Conservation (phyloP, 2,888 invertebrate genomes). For the Hemicrepidius hirtus region DNA sequence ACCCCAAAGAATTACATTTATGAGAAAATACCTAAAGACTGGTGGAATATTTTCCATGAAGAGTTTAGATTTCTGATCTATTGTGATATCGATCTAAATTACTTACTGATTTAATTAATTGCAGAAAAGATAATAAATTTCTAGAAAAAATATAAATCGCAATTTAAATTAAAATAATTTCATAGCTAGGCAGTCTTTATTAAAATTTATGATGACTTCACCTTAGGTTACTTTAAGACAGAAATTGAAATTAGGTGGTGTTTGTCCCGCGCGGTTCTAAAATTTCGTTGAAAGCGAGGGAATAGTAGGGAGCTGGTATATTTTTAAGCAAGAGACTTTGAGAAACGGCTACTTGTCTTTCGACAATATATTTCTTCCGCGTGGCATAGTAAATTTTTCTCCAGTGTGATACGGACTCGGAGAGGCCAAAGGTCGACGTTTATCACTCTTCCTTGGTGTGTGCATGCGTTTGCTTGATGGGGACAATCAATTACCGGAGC, state of each 20-base stretch:
- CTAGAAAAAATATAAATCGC: too few species aligned
- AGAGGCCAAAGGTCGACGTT: slow-evolving; percentile 54
- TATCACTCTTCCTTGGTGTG: slow-evolving; percentile 52
- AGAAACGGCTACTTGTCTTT: slow-evolving; percentile 38
- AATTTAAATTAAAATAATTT: too few species aligned
- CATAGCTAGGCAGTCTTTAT: too few species aligned
- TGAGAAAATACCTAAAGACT: too few species aligned
- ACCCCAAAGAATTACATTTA: too few species aligned
- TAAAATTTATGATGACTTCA: background rate
- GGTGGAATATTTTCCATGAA: too few species aligned
- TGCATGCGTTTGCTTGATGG: slow-evolving; percentile 57
- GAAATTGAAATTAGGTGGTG: slow-evolving; percentile 15
- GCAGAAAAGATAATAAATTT: too few species aligned
- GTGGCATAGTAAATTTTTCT: slow-evolving; percentile 37
- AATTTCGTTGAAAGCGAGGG: slow-evolving; percentile 16
- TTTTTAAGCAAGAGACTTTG: slow-evolving; percentile 33
- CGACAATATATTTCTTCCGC: slow-evolving; percentile 33
- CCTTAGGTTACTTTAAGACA: background rate
- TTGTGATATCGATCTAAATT: too few species aligned
- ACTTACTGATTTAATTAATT: too few species aligned
- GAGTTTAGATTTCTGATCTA: too few species aligned
- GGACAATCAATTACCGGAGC: slow-evolving; percentile 56
- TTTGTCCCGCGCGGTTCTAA: slow-evolving; percentile 1
- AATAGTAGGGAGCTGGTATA: slow-evolving; percentile 8
- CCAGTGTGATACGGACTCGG: slow-evolving; percentile 38